Conservation (phyloP, 23 tunicate species). For the Trididemnum clinides region DNA sequence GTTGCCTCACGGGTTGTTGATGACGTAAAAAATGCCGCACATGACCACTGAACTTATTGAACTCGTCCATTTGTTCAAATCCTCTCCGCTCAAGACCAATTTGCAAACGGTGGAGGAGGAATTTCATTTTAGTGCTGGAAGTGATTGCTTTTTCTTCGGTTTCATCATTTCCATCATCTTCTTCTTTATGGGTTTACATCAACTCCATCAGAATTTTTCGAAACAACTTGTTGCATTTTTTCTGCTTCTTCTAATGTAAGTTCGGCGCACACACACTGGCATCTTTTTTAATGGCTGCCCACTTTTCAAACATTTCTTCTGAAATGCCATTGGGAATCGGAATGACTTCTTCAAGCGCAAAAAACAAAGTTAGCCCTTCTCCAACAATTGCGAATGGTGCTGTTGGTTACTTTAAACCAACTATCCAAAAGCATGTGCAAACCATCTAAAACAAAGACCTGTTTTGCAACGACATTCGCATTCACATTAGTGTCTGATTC, state of each 20-base stretch:
- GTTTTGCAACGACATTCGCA: slow-evolving; percentile 10
- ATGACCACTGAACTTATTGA: not conserved
- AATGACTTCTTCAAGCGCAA: slow-evolving; percentile 1
- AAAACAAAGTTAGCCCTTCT: slow-evolving; percentile 4
- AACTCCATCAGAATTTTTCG: slow-evolving; percentile 6
- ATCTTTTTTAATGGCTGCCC: not conserved
- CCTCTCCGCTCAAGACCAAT: slow-evolving; percentile 29
- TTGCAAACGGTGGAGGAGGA: slow-evolving; percentile 19
- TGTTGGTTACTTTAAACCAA: not conserved
- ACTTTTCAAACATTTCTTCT: slow-evolving; percentile 16
- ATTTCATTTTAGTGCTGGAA: slow-evolving; percentile 23
- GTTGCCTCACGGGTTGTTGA: too few species aligned
- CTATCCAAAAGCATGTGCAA: slow-evolving; percentile 11
- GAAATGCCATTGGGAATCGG: slow-evolving; percentile 11
- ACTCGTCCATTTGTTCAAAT: not conserved
- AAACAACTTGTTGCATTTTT: slow-evolving; percentile 14
- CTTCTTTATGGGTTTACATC: not conserved
- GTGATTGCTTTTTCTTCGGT: slow-evolving; percentile 19
- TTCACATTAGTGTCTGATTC: not conserved
- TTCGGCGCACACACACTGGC: slow-evolving; percentile 9
- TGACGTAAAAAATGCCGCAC: slow-evolving; percentile 2
- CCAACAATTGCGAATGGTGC: slow-evolving; percentile 17
- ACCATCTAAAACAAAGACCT: slow-evolving; percentile 2
- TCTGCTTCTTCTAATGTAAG: slow-evolving; percentile 30
- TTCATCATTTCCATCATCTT: slow-evolving; percentile 26